These are phyloP conservation scores for Esperia sulphurella DNA, from an alignment of 2,888 invertebrate species.

Conservation along the genomic window DNA sequence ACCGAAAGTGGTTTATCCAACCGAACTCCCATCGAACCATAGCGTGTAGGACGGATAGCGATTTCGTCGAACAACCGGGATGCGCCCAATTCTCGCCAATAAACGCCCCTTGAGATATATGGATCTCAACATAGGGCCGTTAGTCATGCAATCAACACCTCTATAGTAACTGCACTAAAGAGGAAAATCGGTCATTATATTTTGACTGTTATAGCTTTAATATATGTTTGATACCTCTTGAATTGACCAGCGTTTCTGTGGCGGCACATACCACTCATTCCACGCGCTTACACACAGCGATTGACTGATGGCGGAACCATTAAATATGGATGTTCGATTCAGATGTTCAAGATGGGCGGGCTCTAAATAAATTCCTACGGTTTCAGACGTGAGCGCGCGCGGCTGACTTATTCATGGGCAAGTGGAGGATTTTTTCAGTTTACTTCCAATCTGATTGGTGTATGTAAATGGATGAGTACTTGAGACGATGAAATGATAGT, in stretches of 20 bases:
- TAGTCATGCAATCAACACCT: constrained; percentile 52
- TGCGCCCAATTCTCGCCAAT: constrained; percentile 78
- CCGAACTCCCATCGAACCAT: constrained; percentile 57
- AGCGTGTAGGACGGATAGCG: constrained; percentile 69
- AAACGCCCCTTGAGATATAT: constrained; percentile 68
- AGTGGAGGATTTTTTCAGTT: constrained; percentile 18
- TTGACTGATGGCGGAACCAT: constrained; percentile 44
- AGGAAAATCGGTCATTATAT: constrained; percentile 47
- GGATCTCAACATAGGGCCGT: constrained; percentile 46
- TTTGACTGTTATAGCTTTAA: constrained; percentile 39
- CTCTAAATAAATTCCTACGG: constrained; percentile 32
- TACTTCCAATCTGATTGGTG: constrained; percentile 7
- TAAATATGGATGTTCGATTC: constrained; percentile 40
- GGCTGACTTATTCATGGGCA: constrained; percentile 26
- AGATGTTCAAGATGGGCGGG: constrained; percentile 30
- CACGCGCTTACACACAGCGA: constrained; percentile 42
- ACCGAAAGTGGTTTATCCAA: constrained; percentile 48
- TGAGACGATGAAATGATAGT: too few species aligned
- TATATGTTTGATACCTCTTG: constrained; percentile 43
- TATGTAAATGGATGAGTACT: neutral
- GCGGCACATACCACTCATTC: constrained; percentile 49
- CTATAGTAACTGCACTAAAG: constrained; percentile 45
- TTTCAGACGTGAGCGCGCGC: constrained; percentile 20
- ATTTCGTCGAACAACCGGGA: constrained; percentile 74
- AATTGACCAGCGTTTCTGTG: constrained; percentile 56